Evolutionary conservation across 2,888 invertebrate species (phyloP), one percentile per base, ranked within the genome.

Genomic region (Brenthis hecate): DNA sequence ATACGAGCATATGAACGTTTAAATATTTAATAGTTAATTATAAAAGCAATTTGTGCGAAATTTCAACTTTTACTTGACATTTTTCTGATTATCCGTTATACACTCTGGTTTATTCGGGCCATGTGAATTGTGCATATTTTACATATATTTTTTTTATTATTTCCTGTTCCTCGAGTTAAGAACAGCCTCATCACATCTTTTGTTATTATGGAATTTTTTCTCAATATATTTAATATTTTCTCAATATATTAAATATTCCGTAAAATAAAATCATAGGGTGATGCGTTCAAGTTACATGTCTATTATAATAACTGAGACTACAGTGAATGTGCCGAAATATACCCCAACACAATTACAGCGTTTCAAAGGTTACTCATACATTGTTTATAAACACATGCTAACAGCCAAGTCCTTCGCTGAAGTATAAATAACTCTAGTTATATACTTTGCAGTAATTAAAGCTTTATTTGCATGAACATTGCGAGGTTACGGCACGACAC

Each of bases 351-450:
- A 56, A 53, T 56, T 13, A 16, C 13, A 55, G 55, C 48, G 23
- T 65, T 64, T 43, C 47, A 61, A 48, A 71, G 56, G 47, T 61
- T 64, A 60, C 56, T 62, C 53, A 58, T 69, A 57, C 50, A 65
- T 62, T 69, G 69, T 67, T 65, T 69, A 67, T 69, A 69, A 72
- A 72, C 72, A 67, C 53, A 19, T 48, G 66, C 54, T 69, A 65
- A 70, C 47, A 53, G 58, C 56, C 47, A 43, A 56, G 51, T 67
- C 66, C 56, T 68, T 66, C 70, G 36, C 58, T 23, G 50, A 60
- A 67, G 56, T 67, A 66, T 72, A 67, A 69, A 69, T 72, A 65
- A 51, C 57, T 56, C 32, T n/a, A 56, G 56, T 51, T 62, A 66
- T 32, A 60, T 55, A 67, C 48, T 65, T 53, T 19, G 57, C 51